Evolutionary conservation across 2,797 vertebrate genomes (phyloP).

Genomic region (Alauda arvensis): DNA sequence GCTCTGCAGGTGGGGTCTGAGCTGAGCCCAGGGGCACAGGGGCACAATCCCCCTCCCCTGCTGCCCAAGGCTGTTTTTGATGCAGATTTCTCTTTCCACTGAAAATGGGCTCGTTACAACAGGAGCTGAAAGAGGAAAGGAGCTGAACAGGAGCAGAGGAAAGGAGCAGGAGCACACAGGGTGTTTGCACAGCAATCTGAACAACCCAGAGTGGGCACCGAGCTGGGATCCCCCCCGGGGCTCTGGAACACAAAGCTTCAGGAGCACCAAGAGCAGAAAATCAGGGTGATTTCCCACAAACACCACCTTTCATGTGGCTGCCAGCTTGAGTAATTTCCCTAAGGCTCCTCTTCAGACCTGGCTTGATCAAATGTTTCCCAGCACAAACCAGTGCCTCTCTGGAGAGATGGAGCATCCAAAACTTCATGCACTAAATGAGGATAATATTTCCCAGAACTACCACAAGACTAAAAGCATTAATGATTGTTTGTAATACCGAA

Average conservation of each 20-base stretch:
- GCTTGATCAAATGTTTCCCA: not conserved
- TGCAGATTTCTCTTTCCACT: not conserved
- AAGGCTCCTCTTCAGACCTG: not conserved
- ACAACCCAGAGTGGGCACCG: accelerated
- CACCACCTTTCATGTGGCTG: not conserved
- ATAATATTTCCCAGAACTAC: not conserved
- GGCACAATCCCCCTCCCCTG: not conserved
- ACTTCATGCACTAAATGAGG: not conserved
- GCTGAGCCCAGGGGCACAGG: not conserved
- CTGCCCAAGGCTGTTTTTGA: accelerated
- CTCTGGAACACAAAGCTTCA: not conserved
- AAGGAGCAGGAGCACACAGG: not conserved
- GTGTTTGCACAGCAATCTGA: not conserved
- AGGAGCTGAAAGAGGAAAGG: not conserved
- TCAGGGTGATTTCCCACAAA: not conserved
- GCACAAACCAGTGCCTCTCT: not conserved
- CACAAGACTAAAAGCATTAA: not conserved
- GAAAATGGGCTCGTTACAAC: not conserved
- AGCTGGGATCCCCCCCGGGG: not conserved
- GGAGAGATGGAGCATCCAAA: not conserved
- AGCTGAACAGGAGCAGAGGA: not conserved
- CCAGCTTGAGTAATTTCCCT: not conserved
- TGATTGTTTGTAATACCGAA: not conserved
- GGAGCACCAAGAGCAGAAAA: not conserved
- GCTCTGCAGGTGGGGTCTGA: not conserved